Percentiles rank a stretch among this genome's conserved stretches.
These are phyloP conservation scores for Crossocerus cetratus DNA, from an alignment of 2,888 invertebrate species.

Conservation along the genomic window DNA sequence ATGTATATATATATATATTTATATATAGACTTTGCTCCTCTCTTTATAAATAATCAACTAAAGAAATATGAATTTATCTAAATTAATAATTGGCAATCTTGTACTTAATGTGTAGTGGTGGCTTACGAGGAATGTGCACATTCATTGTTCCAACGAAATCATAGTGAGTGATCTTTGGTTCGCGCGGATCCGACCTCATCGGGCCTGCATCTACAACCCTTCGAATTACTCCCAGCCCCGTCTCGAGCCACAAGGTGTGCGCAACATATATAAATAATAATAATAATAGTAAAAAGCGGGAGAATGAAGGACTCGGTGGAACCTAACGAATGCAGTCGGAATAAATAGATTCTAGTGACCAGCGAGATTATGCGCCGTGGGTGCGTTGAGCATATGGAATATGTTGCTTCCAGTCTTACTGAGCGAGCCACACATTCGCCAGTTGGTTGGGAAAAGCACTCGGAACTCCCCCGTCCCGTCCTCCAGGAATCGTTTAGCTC, in stretches of 20 bases:
- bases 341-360: background rate
- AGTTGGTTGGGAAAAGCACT: too few species aligned
- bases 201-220: too few species aligned
- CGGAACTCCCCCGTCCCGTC: too few species aligned
- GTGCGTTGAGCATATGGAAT: background rate
- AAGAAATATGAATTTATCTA: slow-evolving; percentile 64
- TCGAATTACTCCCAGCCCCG: too few species aligned
- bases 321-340: too few species aligned
- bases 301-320: too few species aligned
- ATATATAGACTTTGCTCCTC: slow-evolving; percentile 25
- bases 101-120: slow-evolving; percentile 69
- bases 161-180: too few species aligned
- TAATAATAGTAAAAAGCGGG: too few species aligned
- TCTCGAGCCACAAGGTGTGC: too few species aligned
- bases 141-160: slow-evolving; percentile 51
- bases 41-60: slow-evolving; percentile 65
- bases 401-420: background rate
- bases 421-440: background rate
- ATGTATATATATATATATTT: slow-evolving; percentile 3
- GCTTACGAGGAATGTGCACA: slow-evolving; percentile 75
- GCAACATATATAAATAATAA: too few species aligned
- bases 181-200: too few species aligned
- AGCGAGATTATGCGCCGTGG: background rate
- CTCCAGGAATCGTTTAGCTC: too few species aligned
- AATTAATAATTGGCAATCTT: slow-evolving; percentile 74